Conservation (phyloP, 2,888 invertebrate genomes). For the Pomacea canaliculata region DNA sequence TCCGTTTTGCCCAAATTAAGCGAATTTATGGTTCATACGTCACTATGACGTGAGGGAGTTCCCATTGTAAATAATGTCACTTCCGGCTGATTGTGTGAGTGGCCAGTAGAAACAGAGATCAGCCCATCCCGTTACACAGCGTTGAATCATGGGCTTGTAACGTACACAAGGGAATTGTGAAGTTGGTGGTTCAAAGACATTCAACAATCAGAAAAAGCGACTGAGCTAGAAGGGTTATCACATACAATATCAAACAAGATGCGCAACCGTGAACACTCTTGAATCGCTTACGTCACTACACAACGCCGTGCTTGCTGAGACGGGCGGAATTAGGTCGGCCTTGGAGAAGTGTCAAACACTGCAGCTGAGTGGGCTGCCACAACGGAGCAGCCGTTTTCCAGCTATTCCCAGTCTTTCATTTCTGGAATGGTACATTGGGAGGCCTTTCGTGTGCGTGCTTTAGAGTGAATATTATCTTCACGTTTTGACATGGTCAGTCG, state of each 20-base stretch:
- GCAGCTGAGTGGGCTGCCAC: conserved; percentile 15
- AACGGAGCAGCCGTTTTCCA: conserved; percentile 1
- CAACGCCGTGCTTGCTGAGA: conserved; percentile 23
- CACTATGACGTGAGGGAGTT: conserved; percentile 25
- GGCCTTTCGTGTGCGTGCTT: no score
- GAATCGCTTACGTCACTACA: conserved; percentile 22
- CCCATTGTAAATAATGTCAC: conserved; percentile 20
- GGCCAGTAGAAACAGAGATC: background rate
- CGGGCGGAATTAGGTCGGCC: conserved; percentile 26
- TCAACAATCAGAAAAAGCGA: no score
- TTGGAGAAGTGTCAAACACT: conserved; percentile 18
- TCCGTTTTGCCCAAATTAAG: conserved; percentile 13
- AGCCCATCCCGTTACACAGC: background rate
- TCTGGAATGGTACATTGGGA: no score
- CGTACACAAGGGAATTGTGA: no score
- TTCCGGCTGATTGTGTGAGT: conserved; percentile 23
- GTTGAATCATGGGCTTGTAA: no score
- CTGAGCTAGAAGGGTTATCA: no score
- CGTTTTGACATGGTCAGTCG: no score
- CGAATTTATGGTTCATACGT: conserved; percentile 14
- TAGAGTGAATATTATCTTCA: no score
- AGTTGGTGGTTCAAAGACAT: no score
- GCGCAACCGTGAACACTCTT: no score
- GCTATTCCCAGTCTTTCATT: no score
- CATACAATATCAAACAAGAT: no score